phyloP scores from a whole-genome alignment of 2,888 invertebrate species.

The Netelia melanura region DNA sequence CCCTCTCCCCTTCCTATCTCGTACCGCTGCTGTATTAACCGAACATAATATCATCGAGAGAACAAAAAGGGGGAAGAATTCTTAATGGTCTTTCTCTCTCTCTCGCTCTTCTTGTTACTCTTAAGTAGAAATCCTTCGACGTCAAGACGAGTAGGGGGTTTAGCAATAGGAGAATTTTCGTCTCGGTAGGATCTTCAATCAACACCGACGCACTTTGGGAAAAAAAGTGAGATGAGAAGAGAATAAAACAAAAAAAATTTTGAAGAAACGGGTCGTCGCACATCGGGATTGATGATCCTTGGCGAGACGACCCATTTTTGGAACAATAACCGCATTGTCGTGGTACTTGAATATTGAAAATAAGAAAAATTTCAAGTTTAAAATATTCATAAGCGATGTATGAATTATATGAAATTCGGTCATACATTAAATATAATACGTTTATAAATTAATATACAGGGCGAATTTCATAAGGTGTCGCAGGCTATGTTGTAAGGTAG shows the following conservation, averaged over 20 bases:
- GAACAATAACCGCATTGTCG: background rate
- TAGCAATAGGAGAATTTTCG: conserved; percentile 62
- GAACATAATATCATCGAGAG: conserved; percentile 38
- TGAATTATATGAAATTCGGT: no score
- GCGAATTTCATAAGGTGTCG: no score
- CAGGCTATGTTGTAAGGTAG: no score
- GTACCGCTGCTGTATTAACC: conserved; percentile 9
- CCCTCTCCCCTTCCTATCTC: background rate
- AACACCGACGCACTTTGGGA: conserved; percentile 63
- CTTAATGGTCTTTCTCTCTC: conserved; percentile 4
- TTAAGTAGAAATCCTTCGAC: conserved; percentile 37
- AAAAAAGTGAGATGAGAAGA: conserved; percentile 21
- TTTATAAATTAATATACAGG: no score
- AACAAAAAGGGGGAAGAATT: conserved; percentile 37
- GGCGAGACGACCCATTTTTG: conserved; percentile 37
- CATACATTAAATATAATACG: no score
- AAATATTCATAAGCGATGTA: no score
- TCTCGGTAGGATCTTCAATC: conserved; percentile 67
- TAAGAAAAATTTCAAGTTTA: background rate
- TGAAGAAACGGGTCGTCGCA: conserved; percentile 28
- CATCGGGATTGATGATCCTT: conserved; percentile 55
- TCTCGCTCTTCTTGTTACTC: conserved; percentile 1
- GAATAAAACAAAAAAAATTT: conserved; percentile 37
- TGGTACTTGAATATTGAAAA: background rate
- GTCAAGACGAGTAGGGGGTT: conserved; percentile 36